Percentiles rank a stretch among this genome's conserved stretches.
phyloP scores from a whole-genome alignment of 1,140 invertebrate species.

The Laupala kohalensis region DNA sequence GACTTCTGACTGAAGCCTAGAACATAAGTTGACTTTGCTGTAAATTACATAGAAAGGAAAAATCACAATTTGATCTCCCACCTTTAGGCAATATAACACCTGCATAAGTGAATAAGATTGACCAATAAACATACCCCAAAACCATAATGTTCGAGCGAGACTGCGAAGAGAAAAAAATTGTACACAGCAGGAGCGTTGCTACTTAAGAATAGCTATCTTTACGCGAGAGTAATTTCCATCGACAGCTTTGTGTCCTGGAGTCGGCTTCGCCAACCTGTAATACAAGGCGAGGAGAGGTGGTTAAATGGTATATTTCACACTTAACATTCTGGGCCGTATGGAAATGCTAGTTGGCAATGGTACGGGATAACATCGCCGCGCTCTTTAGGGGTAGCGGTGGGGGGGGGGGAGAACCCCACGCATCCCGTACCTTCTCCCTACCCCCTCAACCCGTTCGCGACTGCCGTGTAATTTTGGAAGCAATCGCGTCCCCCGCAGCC shows the following conservation, averaged over 20 bases:
- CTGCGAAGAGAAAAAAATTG: not conserved
- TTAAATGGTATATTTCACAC: not conserved
- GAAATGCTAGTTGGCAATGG: not conserved
- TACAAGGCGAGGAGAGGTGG: not conserved
- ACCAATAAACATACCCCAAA: not conserved
- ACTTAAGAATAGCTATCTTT: not conserved
- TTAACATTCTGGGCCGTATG: not conserved
- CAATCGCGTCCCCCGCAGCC: too few species aligned
- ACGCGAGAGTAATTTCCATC: not conserved
- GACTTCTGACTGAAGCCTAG: not conserved
- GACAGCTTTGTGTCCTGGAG: not conserved
- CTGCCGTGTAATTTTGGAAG: too few species aligned
- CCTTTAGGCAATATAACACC: not conserved
- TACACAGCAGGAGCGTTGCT: not conserved
- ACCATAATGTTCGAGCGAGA: not conserved
- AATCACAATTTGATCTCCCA: not conserved
- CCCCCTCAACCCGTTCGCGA: too few species aligned
- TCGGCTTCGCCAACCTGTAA: not conserved
- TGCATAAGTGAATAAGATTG: not conserved
- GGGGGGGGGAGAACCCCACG: not conserved
- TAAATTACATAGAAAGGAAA: not conserved
- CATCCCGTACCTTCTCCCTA: too few species aligned
- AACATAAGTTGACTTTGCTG: not conserved
- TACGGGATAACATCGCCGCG: not conserved
- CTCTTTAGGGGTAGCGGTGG: not conserved